phyloP scores from a whole-genome alignment of 1,140 invertebrate genomes.

The Meloidogyne hapla region DNA sequence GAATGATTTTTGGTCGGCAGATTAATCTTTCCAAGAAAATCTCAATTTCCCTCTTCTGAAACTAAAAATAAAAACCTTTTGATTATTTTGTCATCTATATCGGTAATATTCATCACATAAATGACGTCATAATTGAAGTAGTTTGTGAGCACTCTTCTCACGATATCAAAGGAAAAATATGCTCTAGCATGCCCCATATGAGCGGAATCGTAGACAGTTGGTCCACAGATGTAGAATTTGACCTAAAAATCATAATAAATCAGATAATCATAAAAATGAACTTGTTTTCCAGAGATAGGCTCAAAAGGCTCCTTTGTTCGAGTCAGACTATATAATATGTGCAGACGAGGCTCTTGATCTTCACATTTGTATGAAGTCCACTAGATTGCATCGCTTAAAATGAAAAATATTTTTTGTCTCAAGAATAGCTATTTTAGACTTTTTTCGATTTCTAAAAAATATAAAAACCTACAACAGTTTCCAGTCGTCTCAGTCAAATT shows the following conservation, averaged over 20 bases:
- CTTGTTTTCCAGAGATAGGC: conserved; percentile 76
- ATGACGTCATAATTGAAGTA: conserved; percentile 94
- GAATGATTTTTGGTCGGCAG: no score
- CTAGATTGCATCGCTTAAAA: conserved; percentile 13
- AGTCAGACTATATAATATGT: conserved; percentile 64
- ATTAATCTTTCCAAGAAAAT: no score
- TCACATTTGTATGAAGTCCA: conserved; percentile 26
- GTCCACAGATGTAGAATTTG: conserved; percentile 82
- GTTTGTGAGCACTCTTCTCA: conserved; percentile 82
- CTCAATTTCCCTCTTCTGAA: no score
- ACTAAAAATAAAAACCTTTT: conserved; percentile 47
- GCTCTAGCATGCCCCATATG: conserved; percentile 88
- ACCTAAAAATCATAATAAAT: conserved; percentile 40
- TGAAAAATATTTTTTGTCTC: no score
- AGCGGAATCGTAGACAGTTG: conserved; percentile 88
- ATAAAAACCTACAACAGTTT: conserved; percentile 1
- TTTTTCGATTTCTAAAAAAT: no score
- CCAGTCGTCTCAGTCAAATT: not conserved
- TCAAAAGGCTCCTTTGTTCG: conserved; percentile 77
- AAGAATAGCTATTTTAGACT: no score
- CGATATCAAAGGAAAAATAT: conserved; percentile 98
- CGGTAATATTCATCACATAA: conserved; percentile 94
- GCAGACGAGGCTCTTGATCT: conserved; percentile 39
- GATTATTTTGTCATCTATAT: conserved; percentile 97
- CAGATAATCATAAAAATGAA: conserved; percentile 23